These are phyloP conservation scores for Plecotus auritus DNA, from an alignment of 2,113 vertebrate genomes.

Conservation along the genomic window DNA sequence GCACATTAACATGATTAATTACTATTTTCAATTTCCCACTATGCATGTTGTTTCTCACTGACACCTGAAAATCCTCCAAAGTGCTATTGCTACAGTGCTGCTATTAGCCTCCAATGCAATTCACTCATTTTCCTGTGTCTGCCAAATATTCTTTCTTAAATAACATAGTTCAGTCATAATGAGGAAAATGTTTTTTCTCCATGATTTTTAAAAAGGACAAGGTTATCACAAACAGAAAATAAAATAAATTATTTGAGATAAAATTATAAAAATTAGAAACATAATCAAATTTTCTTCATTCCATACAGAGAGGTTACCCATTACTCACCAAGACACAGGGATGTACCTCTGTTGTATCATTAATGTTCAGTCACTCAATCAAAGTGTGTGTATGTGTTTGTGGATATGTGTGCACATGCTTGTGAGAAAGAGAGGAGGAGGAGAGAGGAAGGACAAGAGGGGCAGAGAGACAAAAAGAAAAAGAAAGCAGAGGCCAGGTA, in stretches of 20 bases:
- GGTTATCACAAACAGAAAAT: not conserved
- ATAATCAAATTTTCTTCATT: not conserved
- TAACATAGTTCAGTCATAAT: not conserved
- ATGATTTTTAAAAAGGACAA: not conserved
- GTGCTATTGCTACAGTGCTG: not conserved
- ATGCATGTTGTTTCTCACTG: not conserved
- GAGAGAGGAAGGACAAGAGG: not conserved
- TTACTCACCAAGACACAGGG: not conserved
- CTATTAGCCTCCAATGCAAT: not conserved
- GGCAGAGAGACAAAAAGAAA: not conserved
- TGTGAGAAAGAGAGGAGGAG: rapidly evolving
- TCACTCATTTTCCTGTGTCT: not conserved
- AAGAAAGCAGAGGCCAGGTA: conserved; percentile 1
- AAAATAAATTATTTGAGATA: not conserved
- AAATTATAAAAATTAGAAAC: not conserved
- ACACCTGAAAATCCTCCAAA: not conserved
- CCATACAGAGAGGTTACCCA: not conserved
- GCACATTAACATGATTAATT: not conserved
- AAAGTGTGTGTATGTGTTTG: not conserved
- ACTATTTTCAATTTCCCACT: not conserved
- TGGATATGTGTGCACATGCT: not conserved
- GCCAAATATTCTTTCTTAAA: not conserved
- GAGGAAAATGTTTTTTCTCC: not conserved
- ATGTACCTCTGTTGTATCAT: not conserved
- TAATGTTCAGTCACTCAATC: conserved; percentile 29